Evolutionary conservation across 2,113 vertebrate genomes (phyloP).

Genomic region (Sander lucioperca): DNA sequence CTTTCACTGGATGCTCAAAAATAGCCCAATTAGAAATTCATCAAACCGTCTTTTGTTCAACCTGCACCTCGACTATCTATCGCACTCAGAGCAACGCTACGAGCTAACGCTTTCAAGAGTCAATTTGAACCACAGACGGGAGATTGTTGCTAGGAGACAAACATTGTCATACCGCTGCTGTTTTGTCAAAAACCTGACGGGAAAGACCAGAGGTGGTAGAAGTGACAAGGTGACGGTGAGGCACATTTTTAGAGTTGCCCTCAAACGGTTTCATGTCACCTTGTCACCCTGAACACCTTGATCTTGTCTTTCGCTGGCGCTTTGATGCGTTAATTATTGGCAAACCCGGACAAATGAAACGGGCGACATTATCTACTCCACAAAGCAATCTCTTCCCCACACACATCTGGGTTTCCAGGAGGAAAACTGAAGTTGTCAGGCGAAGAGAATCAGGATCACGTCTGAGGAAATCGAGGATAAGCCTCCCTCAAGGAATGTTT

Average conservation of each 20-base stretch:
- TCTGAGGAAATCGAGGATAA: not conserved
- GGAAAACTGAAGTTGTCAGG: conserved; percentile 9
- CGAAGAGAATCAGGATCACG: not conserved
- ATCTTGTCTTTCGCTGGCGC: not conserved
- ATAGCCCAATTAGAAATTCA: conserved; percentile 35
- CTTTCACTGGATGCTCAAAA: not conserved
- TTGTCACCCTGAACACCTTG: conserved; percentile 32
- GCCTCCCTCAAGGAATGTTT: not conserved
- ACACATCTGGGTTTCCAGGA: not conserved
- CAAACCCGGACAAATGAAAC: conserved; percentile 31
- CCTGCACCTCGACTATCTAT: conserved; percentile 26
- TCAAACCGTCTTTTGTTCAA: conserved; percentile 26
- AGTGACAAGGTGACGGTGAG: conserved; percentile 4
- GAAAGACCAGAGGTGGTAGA: conserved; percentile 2
- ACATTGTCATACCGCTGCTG: conserved; percentile 14
- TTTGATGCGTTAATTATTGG: conserved; percentile 44
- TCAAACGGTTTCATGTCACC: conserved; percentile 49
- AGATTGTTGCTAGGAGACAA: conserved; percentile 53
- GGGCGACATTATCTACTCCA: not conserved
- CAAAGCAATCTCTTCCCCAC: conserved; percentile 10
- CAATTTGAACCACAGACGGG: conserved; percentile 6
- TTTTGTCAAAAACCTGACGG: conserved; percentile 43
- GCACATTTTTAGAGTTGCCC: conserved; percentile 44
- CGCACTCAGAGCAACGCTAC: conserved; percentile 21
- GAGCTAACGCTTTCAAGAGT: conserved; percentile 51